phyloP scores from a whole-genome alignment of 2,888 invertebrate genomes.

The Onthophagus sagittarius region DNA sequence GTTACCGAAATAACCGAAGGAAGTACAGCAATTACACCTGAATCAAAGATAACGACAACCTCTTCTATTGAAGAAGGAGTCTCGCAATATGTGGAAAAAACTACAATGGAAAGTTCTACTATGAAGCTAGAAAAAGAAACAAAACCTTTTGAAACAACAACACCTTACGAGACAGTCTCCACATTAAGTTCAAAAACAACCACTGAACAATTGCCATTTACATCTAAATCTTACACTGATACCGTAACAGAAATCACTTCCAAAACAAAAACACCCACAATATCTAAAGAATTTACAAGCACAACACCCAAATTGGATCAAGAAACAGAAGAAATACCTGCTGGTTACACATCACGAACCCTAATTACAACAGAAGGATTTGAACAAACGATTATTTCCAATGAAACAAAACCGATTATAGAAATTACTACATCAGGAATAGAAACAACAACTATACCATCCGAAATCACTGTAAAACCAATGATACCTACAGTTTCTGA shows the following conservation, averaged over 20 bases:
- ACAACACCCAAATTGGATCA: no score
- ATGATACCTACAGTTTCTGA: neutral
- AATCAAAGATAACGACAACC: neutral
- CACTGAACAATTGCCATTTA: neutral
- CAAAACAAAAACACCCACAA: neutral
- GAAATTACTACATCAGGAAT: neutral
- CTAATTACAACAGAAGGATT: neutral
- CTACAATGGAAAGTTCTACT: constrained; percentile 24
- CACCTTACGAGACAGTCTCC: constrained; percentile 1
- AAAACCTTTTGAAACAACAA: constrained; percentile 7
- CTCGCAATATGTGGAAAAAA: constrained; percentile 12
- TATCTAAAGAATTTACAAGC: neutral
- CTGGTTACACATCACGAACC: neutral
- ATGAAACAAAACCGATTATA: constrained; percentile 16
- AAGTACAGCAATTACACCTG: neutral
- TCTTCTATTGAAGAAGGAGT: constrained; percentile 8
- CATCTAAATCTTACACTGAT: neutral
- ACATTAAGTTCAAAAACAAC: neutral
- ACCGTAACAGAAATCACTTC: neutral
- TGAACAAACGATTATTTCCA: neutral
- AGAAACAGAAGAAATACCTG: constrained; percentile 9
- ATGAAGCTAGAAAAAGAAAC: constrained; percentile 8
- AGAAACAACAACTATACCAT: neutral
- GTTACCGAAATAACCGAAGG: neutral
- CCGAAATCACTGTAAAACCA: neutral